phyloP scores from a whole-genome alignment of 2,797 vertebrate genomes.

The Discoglossus pictus region DNA sequence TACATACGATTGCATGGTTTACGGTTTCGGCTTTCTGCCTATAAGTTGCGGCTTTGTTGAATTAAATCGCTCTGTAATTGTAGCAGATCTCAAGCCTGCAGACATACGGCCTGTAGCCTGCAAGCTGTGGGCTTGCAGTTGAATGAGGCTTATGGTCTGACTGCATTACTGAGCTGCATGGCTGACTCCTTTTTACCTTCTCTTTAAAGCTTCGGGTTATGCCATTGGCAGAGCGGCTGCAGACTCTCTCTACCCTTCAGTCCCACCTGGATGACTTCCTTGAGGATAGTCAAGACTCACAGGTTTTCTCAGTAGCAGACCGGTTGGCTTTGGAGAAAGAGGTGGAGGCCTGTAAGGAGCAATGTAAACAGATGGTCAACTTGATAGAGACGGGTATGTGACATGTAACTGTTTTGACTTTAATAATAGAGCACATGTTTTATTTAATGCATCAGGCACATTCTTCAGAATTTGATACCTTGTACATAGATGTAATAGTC shows the following conservation, averaged over 20 bases:
- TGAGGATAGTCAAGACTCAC: conserved; percentile 87
- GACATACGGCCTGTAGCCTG: no score
- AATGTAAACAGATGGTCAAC: conserved; percentile 82
- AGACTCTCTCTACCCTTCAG: conserved; percentile 82
- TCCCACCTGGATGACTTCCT: conserved; percentile 87
- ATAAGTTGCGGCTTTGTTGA: no score
- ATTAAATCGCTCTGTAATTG: no score
- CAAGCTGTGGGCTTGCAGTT: neutral
- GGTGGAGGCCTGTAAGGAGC: conserved; percentile 79
- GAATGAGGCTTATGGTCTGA: neutral
- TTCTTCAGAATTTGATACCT: no score
- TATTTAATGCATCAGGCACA: no score
- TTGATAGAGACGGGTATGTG: conserved; percentile 90
- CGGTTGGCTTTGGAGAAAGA: conserved; percentile 83
- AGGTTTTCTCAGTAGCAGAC: conserved; percentile 81
- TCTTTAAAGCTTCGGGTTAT: conserved; percentile 77
- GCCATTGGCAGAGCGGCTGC: conserved; percentile 80
- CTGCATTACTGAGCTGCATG: neutral
- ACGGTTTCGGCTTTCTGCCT: no score
- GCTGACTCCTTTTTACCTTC: neutral
- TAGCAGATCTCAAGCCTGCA: no score
- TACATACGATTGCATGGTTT: no score
- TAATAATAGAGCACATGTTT: no score
- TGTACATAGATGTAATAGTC: no score
- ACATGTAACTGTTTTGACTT: neutral